Evolutionary conservation across 2,797 vertebrate species (phyloP), one percentile per base, ranked within the genome.

Genomic region (Eptatretus atami): DNA sequence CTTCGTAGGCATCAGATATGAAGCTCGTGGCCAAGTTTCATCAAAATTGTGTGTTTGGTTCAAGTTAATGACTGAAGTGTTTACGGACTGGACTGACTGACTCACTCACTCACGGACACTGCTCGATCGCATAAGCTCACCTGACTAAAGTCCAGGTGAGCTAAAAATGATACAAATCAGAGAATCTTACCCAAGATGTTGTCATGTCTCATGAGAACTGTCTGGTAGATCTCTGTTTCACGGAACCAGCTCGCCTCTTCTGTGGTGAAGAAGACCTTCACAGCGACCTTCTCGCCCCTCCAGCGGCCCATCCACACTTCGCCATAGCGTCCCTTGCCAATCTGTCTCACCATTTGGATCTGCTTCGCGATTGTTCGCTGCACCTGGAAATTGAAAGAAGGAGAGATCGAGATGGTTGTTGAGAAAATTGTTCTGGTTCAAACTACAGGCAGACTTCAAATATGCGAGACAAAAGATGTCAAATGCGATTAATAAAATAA

Each of bases 231-330:
- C 71, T 96, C 88, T 1, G 83, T 96, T 75, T 96, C 88, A 70
- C 88, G 75, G 77, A 93, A 94, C 88, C 88, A 96, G 77, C 88
- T 96, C 72, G 87, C 83, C 70, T 96, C 88, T 70, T 96, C 88
- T 0, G 82, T 95, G 70, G 87, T 93, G 73, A 93, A 87, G 73
- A 96, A 96, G 12, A 96, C 84, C 72, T 96, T 96, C 44, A 95
- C 88, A 0, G 88, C 88, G 64, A 96, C 88, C 68, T 81, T 81
- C 72, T 96, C 88, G 0, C 82, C 86, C 65, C 86, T 79, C 88
- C 88, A 96, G 70, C 75, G 84, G 66, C 87, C 86, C 86, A 96
- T 93, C 87, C 87, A 96, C 55, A 96, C 88, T 70, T 96, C 88
- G 63, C 88, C 88, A 2, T 94, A 95, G 63, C 88, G 81, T 14